Evolutionary conservation across 1,140 invertebrate species (phyloP).

Genomic region (Cheumatopsyche charites): DNA sequence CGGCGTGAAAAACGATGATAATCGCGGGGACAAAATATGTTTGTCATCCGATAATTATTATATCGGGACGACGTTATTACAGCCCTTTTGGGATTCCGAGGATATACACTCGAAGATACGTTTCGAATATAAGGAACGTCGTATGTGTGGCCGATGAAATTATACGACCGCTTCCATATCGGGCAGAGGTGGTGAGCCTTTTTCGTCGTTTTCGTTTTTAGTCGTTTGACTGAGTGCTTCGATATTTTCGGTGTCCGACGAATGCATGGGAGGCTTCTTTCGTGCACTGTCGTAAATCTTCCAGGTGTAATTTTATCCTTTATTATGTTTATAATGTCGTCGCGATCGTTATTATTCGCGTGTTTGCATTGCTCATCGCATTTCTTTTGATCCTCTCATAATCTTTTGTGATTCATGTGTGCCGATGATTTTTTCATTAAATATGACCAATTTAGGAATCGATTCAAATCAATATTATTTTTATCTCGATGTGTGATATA

Average conservation of each 20-base stretch:
- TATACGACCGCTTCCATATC: slow-evolving; percentile 16
- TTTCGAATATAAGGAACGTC: slow-evolving; percentile 10
- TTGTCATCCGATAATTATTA: slow-evolving; percentile 35
- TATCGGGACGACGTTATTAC: slow-evolving; percentile 30
- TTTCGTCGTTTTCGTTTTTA: background rate
- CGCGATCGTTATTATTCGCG: no score
- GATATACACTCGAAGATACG: background rate
- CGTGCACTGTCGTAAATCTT: background rate
- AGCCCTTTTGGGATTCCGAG: slow-evolving; percentile 26
- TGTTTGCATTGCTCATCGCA: no score
- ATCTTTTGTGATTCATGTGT: no score
- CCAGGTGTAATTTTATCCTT: background rate
- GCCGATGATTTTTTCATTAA: no score
- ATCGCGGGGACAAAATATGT: slow-evolving; percentile 27
- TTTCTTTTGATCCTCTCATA: no score
- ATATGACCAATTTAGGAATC: no score
- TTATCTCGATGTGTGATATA: no score
- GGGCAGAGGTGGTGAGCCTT: slow-evolving; percentile 18
- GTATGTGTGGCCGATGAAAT: slow-evolving; percentile 26
- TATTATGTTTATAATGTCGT: slow-evolving; percentile 8
- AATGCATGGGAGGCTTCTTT: no score
- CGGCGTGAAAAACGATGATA: slow-evolving; percentile 3
- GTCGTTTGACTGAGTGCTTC: no score
- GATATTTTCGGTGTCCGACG: no score
- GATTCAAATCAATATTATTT: no score